phyloP scores from a whole-genome alignment of 1,140 invertebrate species.

The Drosophila auraria region DNA sequence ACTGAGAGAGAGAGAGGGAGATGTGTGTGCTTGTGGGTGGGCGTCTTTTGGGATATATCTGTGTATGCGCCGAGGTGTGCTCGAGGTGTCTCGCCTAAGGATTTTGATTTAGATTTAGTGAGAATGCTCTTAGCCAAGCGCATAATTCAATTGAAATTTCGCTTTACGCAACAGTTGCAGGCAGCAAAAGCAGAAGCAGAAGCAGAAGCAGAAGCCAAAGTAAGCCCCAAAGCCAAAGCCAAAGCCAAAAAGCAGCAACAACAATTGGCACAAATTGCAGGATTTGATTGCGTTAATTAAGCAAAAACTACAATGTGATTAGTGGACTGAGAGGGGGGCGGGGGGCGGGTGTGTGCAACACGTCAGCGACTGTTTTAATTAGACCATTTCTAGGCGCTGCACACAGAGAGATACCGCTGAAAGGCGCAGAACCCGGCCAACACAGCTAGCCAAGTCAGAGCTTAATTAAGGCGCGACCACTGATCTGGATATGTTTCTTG shows the following conservation, averaged over 20 bases:
- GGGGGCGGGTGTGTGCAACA: conserved; percentile 27
- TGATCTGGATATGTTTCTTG: conserved; percentile 2
- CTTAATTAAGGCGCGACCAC: conserved; percentile 12
- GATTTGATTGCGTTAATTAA: conserved; percentile 79
- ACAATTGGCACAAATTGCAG: conserved; percentile 71
- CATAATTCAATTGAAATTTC: conserved; percentile 77
- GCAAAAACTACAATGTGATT: conserved; percentile 64
- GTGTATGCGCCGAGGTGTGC: not conserved
- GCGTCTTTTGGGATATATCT: conserved; percentile 12
- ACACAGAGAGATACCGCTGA: not conserved
- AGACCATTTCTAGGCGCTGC: conserved; percentile 68
- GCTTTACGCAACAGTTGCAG: conserved; percentile 62
- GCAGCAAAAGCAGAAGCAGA: not conserved
- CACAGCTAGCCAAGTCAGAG: conserved; percentile 5
- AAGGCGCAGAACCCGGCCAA: not conserved
- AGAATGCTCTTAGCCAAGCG: conserved; percentile 79
- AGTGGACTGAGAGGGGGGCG: conserved; percentile 24
- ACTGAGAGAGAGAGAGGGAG: no score
- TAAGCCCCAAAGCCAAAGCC: not conserved
- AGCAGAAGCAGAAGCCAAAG: conserved; percentile 11
- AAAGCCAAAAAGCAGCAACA: conserved; percentile 41
- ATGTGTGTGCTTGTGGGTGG: conserved; percentile 26
- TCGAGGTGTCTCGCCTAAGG: conserved; percentile 27
- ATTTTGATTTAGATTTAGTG: conserved; percentile 69
- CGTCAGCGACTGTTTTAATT: conserved; percentile 69